phyloP scores from a whole-genome alignment of 2,888 invertebrate genomes.

The Julus scandinavius region DNA sequence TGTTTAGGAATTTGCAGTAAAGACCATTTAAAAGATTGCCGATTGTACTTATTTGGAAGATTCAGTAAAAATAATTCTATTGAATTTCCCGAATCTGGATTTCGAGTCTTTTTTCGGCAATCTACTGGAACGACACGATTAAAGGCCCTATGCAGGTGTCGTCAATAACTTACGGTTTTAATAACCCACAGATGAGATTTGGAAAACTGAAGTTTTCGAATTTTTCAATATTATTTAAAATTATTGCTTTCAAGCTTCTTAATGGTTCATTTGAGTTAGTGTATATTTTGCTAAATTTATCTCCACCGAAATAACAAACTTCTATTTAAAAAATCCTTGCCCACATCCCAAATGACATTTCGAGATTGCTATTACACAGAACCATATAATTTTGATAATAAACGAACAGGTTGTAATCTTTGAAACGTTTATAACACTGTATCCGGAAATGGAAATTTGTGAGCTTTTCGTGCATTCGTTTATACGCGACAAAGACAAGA shows the following conservation, averaged over 20 bases:
- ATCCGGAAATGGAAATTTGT: conserved; percentile 1
- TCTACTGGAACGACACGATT: background rate
- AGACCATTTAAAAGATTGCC: background rate
- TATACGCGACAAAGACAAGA: background rate
- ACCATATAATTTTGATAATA: background rate
- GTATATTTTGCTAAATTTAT: too few relatives aligned
- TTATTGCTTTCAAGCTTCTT: too few relatives aligned
- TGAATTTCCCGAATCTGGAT: background rate
- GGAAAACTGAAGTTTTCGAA: too few relatives aligned
- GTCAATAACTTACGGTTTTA: too few relatives aligned
- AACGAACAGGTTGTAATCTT: too few relatives aligned
- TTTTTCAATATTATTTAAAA: too few relatives aligned
- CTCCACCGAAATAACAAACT: too few relatives aligned
- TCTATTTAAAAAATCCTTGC: too few relatives aligned
- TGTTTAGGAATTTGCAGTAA: background rate
- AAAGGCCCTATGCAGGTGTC: too few relatives aligned
- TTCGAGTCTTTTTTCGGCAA: background rate
- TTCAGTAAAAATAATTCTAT: background rate
- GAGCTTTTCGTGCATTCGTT: background rate
- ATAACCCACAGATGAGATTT: too few relatives aligned
- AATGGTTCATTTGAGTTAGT: too few relatives aligned
- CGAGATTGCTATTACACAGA: background rate
- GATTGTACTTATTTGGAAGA: background rate
- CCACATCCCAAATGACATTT: background rate
- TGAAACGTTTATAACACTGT: background rate